Evolutionary conservation across 2,888 invertebrate genomes (phyloP).

Genomic region (Sarcophaga variegata): DNA sequence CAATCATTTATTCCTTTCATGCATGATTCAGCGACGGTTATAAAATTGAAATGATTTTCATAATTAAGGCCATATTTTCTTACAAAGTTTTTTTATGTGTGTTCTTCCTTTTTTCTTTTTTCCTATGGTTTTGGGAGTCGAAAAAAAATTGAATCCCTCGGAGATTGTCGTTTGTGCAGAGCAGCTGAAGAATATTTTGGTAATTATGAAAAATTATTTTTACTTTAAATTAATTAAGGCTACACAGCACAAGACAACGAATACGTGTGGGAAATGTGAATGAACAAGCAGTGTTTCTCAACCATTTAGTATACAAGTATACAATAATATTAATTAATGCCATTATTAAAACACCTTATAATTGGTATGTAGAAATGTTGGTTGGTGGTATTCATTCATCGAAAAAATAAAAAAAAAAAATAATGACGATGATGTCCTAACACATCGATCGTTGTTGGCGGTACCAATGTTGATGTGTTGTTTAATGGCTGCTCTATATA

Average conservation of each 20-base stretch:
- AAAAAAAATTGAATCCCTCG: neutral
- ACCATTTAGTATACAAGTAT: neutral
- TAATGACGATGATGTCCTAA: constrained; percentile 7
- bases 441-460: constrained; percentile 5
- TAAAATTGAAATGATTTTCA: neutral
- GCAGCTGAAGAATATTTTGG: constrained; percentile 51
- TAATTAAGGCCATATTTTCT: neutral
- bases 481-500: neutral
- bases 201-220: constrained; percentile 59
- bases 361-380: constrained; percentile 50
- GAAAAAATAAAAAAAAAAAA: neutral
- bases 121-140: neutral
- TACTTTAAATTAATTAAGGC: constrained; percentile 61
- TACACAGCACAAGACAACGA: constrained; percentile 20
- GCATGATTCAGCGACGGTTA: constrained; percentile 59
- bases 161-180: no score
- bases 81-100: neutral
- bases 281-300: neutral
- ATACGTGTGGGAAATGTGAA: neutral
- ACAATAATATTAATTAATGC: constrained; percentile 55
- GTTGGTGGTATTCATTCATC: constrained; percentile 58
- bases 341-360: constrained; percentile 66
- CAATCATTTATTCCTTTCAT: neutral
- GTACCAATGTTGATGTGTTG: constrained; percentile 18
- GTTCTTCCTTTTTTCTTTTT: neutral